Evolutionary conservation across 2,113 vertebrate species (phyloP), one percentile per base, ranked within the genome.

Genomic region (Oreochromis niloticus): DNA sequence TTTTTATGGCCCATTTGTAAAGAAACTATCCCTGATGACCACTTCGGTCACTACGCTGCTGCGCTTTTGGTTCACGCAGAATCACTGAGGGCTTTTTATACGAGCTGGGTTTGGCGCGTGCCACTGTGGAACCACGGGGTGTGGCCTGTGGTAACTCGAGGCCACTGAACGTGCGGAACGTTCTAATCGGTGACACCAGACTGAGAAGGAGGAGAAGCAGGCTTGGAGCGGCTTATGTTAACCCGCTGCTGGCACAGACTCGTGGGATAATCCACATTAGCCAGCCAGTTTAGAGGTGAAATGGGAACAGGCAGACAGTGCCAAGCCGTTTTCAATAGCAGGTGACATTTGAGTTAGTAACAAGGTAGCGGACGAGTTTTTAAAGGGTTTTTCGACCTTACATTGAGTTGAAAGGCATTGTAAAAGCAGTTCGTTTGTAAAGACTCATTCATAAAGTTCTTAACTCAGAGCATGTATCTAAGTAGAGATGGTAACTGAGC

Each of bases 1-100:
- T 85, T 84, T 57, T 86, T 36, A 22, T 94, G 85, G 90, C 94
- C 96, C 97, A 97, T 97, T 89, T 88, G 95, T 93, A 24, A 63
- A 78, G 9, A 30, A 68, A 6, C n/a, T 84, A 7, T 46, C 68
- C 3, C 9, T 5, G 5, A 6, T 6, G 89, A 79, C 54, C 87
- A 50, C 27, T 52, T n/a, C 41, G 87, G 52, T 86, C 89, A 36
- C 84, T 56, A 8, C 3, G 0, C 43, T 3, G 80, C 73, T 79
- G 41, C 52, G 41, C n/a, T 16, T 22, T 30, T 73, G 75, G 7
- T 6, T 22, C 16, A 1, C 0, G 1, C 1, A 0, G 30, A 1
- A 0, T 5, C 8, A 2, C 3, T 0, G 14, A 9, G 2, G 10
- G 9, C 8, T 10, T 93, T 87, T 50, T 94, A 94, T 91, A 90